Evolutionary conservation across 2,797 vertebrate genomes (phyloP).

Genomic region (Poecilia wingei): DNA sequence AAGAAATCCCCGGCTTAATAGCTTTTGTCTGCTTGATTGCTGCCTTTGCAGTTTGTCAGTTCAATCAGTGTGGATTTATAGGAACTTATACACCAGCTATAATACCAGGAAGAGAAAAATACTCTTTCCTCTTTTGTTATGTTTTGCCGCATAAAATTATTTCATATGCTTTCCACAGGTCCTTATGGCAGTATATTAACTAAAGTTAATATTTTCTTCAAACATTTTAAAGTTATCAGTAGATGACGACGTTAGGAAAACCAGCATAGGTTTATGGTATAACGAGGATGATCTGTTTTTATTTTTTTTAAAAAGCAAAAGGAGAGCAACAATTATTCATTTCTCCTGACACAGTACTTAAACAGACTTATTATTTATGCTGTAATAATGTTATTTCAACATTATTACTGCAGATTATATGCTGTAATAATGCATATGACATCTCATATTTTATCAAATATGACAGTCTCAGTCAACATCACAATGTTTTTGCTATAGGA

Average conservation of each 20-base stretch:
- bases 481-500: neutral
- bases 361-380: neutral
- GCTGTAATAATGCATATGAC: no score
- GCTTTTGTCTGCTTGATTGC: conserved; percentile 68
- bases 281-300: neutral
- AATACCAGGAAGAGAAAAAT: conserved; percentile 20
- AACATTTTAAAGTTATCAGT: conserved; percentile 18
- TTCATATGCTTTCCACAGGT: conserved; percentile 13
- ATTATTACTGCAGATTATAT: neutral
- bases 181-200: conserved; percentile 14
- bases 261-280: neutral
- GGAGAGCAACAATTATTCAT: neutral
- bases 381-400: neutral
- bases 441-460: neutral
- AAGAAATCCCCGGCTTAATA: conserved; percentile 14
- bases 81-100: conserved; percentile 30
- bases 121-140: conserved; percentile 12
- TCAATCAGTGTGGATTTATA: conserved; percentile 64
- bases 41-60: conserved; percentile 28
- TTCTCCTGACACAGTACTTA: neutral
- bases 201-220: conserved; percentile 9
- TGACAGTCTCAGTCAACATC: neutral
- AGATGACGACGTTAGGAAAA: neutral
- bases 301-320: neutral
- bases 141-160: conserved; percentile 26